A percentile compares a stretch with the other conserved stretches of the same genome.
Evolutionary conservation across 2,888 invertebrate genomes (phyloP).

Genomic region (Hesperia comma): DNA sequence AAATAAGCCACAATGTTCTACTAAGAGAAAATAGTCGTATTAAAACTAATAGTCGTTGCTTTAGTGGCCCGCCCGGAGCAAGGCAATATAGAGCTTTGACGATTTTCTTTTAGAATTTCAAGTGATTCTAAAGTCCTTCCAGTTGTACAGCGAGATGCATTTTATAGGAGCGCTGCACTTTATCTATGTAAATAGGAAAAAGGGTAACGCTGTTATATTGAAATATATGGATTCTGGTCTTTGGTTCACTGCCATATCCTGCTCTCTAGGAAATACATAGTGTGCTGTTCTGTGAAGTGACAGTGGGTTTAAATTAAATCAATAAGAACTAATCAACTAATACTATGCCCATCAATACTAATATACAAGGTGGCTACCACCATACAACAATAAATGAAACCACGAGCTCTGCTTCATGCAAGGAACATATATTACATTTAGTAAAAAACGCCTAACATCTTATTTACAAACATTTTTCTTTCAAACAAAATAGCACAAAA

Average conservation of each 20-base stretch:
- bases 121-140: slow-evolving; percentile 75
- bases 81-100: slow-evolving; percentile 81
- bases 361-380: too few species aligned
- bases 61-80: slow-evolving; percentile 56
- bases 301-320: not conserved
- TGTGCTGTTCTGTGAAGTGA: not conserved
- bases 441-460: too few species aligned
- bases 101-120: slow-evolving; percentile 80
- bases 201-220: slow-evolving; percentile 34
- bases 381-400: too few species aligned
- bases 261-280: slow-evolving; percentile 1
- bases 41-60: slow-evolving; percentile 35
- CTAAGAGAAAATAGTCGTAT: too few species aligned
- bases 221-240: slow-evolving; percentile 30
- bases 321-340: too few species aligned
- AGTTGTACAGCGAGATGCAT: slow-evolving; percentile 60
- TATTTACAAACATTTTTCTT: too few species aligned
- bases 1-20: too few species aligned
- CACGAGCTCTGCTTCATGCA: too few species aligned
- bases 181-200: slow-evolving; percentile 44
- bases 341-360: too few species aligned
- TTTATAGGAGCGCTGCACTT: slow-evolving; percentile 44
- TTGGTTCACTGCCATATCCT: slow-evolving; percentile 7
- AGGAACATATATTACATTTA: too few species aligned
- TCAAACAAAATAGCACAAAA: too few species aligned